Percentiles rank a stretch among this genome's conserved stretches.
Conservation (phyloP, 2,113 vertebrate species). For the Zapornia atra region DNA sequence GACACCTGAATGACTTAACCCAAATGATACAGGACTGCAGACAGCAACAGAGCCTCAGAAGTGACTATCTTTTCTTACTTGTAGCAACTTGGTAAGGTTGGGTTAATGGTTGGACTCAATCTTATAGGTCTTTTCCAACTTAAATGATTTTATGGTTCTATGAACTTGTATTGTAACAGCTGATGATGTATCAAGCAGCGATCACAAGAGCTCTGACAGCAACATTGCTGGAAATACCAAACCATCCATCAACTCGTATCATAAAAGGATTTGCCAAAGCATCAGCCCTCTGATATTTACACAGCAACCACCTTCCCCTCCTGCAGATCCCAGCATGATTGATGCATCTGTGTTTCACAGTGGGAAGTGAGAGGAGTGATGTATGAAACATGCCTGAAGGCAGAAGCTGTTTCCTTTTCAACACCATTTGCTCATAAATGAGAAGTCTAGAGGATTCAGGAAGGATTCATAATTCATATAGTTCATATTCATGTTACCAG, state of each 20-base stretch:
- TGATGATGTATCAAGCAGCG: background rate
- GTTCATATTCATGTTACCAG: background rate
- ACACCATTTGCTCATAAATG: background rate
- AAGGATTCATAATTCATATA: background rate
- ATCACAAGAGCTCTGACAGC: background rate
- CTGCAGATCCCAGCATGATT: background rate
- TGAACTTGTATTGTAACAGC: background rate
- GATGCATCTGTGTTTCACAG: background rate
- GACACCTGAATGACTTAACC: background rate
- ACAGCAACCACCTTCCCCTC: background rate
- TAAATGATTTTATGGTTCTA: background rate
- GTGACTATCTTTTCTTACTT: background rate
- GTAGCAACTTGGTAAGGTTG: background rate
- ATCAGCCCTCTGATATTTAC: background rate
- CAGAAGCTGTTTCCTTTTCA: slow-evolving; percentile 15
- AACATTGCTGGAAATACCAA: background rate
- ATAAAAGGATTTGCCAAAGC: background rate
- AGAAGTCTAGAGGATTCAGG: background rate
- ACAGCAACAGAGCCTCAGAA: background rate
- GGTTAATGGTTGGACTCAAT: background rate
- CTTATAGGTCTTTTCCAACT: background rate
- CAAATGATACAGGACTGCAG: background rate
- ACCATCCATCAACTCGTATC: background rate
- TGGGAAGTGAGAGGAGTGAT: background rate
- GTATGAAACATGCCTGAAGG: background rate